Evolutionary conservation across 1,140 invertebrate genomes (phyloP).

Genomic region (Aphaenogaster rudis): DNA sequence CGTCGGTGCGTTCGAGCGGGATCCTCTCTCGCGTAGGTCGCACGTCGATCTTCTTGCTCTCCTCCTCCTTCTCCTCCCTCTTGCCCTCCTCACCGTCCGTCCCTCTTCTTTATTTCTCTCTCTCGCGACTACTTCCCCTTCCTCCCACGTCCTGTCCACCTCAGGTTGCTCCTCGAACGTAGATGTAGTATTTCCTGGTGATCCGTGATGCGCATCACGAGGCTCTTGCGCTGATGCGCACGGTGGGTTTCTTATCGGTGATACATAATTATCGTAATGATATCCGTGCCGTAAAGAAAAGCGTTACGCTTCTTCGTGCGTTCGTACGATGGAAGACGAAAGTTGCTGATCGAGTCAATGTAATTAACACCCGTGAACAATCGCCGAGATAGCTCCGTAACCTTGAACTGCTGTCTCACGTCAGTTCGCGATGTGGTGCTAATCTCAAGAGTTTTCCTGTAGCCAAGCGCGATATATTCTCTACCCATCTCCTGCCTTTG

Average conservation of each 20-base stretch:
- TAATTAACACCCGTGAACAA: conserved; percentile 10
- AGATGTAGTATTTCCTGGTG: conserved; percentile 67
- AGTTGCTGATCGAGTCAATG: conserved; percentile 27
- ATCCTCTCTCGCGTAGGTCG: conserved; percentile 39
- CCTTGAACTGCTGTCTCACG: conserved; percentile 2
- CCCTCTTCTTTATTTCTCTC: conserved; percentile 35
- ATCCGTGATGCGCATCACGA: conserved; percentile 64
- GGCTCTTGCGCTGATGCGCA: conserved; percentile 48
- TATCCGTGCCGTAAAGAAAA: neutral
- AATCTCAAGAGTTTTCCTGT: neutral
- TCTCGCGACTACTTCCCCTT: conserved; percentile 44
- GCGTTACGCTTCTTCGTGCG: neutral
- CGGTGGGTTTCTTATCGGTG: conserved; percentile 43
- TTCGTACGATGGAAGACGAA: conserved; percentile 15
- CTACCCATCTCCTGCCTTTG: neutral
- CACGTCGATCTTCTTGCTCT: conserved; percentile 43
- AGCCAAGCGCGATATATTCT: neutral
- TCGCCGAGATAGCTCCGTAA: neutral
- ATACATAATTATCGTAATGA: conserved; percentile 21
- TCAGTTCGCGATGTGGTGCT: neutral
- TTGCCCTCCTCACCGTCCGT: neutral
- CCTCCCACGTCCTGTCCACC: conserved; percentile 24
- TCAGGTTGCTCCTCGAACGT: conserved; percentile 49
- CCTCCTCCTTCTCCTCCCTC: neutral
- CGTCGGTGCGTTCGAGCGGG: conserved; percentile 3